Base-by-base conservation (phyloP, 1,140 invertebrate genomes). In the Oryzaephilus surinamensis region DNA sequence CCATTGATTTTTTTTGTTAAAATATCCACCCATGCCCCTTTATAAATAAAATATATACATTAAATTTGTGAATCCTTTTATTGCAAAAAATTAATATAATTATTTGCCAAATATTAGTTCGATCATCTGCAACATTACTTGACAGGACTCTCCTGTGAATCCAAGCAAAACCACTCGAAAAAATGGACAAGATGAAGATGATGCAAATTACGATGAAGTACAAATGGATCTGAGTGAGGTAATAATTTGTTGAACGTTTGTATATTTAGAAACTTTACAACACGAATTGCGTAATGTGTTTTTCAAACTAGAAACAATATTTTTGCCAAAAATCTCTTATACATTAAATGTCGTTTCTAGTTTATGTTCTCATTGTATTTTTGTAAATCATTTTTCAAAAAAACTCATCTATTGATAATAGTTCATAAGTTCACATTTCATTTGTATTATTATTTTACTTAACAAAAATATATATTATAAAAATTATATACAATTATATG, bases 181-280 rank as follows among this genome's bases (percentile, higher is more conserved):
- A 28, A 23, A 24, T 11, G 8, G 4, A 6, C 8, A 24, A 1
- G 11, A 24, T 10, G 23, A 24, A 7, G 8, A 24, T 24, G 23
- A 71, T 40, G 63, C 58, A 8, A 73, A 72, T 41, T 73, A 72
- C 35, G 70, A 72, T 38, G 65, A 68, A 30, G 69, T 72, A 15
- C 67, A 67, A 55, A 72, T 73, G 70, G 70, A 72, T 49, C 63
- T 72, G 61, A 73, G 70, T 62, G 71, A 73, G 70, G 71, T 73
- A 73, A 54, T 47, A 23, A n/a, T n/a, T n/a, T n/a, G n/a, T n/a
- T n/a, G n/a, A n/a, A n/a, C n/a, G n/a, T n/a, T n/a, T n/a, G n/a
- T n/a, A n/a, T n/a, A n/a, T n/a, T n/a, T n/a, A n/a, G n/a, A n/a
- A n/a, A n/a, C n/a, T n/a, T n/a, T n/a, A n/a, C n/a, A n/a, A n/a